A percentile compares a stretch with the other conserved stretches of the same genome.
These are phyloP conservation scores for Marisa cornuarietis DNA, from an alignment of 1,140 invertebrate species.

Conservation along the genomic window DNA sequence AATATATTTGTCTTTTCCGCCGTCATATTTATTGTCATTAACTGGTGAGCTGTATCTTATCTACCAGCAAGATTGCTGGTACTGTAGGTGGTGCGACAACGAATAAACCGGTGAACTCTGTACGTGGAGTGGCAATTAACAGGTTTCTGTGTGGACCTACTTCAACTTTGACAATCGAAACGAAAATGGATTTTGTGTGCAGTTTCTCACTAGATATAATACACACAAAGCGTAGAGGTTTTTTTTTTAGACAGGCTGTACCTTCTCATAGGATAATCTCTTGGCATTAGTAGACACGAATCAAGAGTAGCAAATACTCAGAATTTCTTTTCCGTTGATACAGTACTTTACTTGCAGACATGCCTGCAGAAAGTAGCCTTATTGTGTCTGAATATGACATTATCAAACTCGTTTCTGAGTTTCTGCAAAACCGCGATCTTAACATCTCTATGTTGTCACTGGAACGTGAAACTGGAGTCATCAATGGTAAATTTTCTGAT, in stretches of 20 bases:
- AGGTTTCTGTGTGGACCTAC: not conserved
- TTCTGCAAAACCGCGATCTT: slow-evolving; percentile 88
- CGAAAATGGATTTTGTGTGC: not conserved
- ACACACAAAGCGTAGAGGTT: too few species aligned
- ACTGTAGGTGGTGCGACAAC: not conserved
- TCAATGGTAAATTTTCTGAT: slow-evolving; percentile 89
- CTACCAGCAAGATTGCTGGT: not conserved
- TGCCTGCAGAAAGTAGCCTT: slow-evolving; percentile 55
- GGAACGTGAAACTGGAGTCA: slow-evolving; percentile 93
- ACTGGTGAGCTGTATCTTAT: not conserved
- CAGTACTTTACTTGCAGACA: slow-evolving; percentile 23
- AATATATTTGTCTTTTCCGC: too few species aligned
- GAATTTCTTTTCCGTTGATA: not conserved
- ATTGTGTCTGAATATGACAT: slow-evolving; percentile 84
- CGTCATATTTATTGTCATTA: too few species aligned
- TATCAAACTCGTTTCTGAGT: slow-evolving; percentile 89
- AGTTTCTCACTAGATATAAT: not conserved
- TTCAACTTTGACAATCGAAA: not conserved
- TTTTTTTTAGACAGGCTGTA: too few species aligned
- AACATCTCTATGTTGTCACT: slow-evolving; percentile 83
- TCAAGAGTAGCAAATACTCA: not conserved
- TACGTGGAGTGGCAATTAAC: not conserved
- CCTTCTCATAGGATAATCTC: not conserved
- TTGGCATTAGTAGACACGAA: not conserved
- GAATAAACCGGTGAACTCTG: not conserved